Evolutionary conservation across 2,113 vertebrate species (phyloP), one percentile per base, ranked within the genome.

Genomic region (Excalfactoria chinensis): DNA sequence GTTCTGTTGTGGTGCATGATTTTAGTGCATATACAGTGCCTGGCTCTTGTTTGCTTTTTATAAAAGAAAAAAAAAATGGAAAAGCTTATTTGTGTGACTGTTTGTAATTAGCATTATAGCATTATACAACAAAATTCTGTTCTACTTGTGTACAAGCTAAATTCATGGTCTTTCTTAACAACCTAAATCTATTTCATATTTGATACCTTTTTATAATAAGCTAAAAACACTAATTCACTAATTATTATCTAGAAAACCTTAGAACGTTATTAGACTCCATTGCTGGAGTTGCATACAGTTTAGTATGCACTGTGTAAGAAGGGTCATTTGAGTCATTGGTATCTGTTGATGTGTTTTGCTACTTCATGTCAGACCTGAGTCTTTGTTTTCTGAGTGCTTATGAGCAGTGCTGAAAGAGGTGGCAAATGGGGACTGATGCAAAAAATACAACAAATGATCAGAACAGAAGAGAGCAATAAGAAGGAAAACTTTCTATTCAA

Each of bases 161-260:
- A 69, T 41, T 12, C 46, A 44, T 2, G 15, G 44, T 21, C 43
- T 49, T 77, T 55, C 25, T 22, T 26, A 43, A 74, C 9, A 55
- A 70, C 37, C 13, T 75, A 86, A 35, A 34, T 75, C 7, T 82
- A 8, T 25, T 92, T 41, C 66, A 13, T 59, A 44, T 37, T 34
- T 75, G 23, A 26, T 51, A 34, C 11, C 35, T 81, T 69, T 69
- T 80, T 53, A 44, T 49, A 40, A 15, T 48, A 53, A 55, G 73
- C 18, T 55, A 92, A 72, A 23, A 44, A 18, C 23, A 55, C 16
- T 75, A 26, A 49, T 49, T 49, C 11, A 23, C 22, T 49, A 25
- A 49, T 30, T 28, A 30, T 46, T 91, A 7, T 66, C 43, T 78
- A 72, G 68, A 91, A 92, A 88, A 83, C 85, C 43, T 88, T 89